Conservation (phyloP, 2,797 vertebrate genomes). For the Myotis daubentonii region DNA sequence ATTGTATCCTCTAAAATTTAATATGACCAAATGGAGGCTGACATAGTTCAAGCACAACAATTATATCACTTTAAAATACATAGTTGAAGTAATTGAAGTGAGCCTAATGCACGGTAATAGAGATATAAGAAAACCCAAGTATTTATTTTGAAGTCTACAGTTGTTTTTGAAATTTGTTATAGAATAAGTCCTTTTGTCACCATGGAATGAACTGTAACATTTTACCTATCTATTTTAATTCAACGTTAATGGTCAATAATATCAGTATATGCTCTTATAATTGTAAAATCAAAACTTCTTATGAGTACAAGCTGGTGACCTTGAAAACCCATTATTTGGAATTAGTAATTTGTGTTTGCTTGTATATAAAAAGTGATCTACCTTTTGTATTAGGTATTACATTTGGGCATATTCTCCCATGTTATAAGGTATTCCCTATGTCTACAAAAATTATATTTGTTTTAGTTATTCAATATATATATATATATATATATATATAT, state of each 20-base stretch:
- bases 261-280: neutral
- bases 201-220: slow-evolving; percentile 18
- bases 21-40: neutral
- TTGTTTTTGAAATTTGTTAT: neutral
- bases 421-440: neutral
- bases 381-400: neutral
- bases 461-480: slow-evolving; percentile 30
- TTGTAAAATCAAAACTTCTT: slow-evolving; percentile 9
- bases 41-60: neutral
- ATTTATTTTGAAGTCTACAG: slow-evolving; percentile 8
- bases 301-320: neutral
- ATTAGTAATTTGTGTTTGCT: neutral
- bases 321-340: slow-evolving; percentile 7
- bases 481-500: neutral
- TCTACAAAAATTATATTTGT: neutral
- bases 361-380: neutral
- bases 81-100: neutral
- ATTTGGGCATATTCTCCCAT: neutral
- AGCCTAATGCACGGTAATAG: neutral
- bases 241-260: neutral
- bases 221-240: slow-evolving; percentile 43
- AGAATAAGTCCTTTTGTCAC: neutral
- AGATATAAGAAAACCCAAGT: neutral
- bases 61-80: neutral
- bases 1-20: neutral